Evolutionary conservation across 2,113 vertebrate species (phyloP).

Genomic region (Mirza zaza): DNA sequence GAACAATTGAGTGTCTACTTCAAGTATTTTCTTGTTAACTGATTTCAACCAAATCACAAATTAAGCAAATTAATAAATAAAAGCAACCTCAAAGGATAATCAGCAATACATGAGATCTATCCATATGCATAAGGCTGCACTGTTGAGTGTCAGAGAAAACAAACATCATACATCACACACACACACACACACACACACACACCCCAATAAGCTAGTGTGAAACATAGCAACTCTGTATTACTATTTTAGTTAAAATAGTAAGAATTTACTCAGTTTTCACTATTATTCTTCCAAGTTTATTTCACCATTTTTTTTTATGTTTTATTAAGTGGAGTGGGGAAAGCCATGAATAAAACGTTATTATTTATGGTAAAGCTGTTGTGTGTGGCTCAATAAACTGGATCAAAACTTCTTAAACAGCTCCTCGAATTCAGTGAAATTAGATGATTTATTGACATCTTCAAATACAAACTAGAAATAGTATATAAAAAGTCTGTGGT

Average conservation of each 20-base stretch:
- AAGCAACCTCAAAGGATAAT: background rate
- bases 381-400: constrained; percentile 62
- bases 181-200: background rate
- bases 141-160: background rate
- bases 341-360: constrained; percentile 60
- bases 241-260: background rate
- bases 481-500: constrained; percentile 63
- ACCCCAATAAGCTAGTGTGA: background rate
- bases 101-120: background rate
- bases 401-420: constrained; percentile 47
- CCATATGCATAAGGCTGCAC: background rate
- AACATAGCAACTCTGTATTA: background rate
- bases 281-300: constrained; percentile 60
- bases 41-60: constrained; percentile 28
- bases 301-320: constrained; percentile 66
- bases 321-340: constrained; percentile 58
- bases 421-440: constrained; percentile 64
- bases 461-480: constrained; percentile 69
- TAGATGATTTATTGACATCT: constrained; percentile 69
- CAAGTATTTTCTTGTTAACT: background rate
- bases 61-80: constrained; percentile 6
- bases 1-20: background rate
- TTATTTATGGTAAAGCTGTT: constrained; percentile 60
- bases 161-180: background rate
- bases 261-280: constrained; percentile 41